phyloP scores from a whole-genome alignment of 2,113 vertebrate species.

The Fregata magnificens region DNA sequence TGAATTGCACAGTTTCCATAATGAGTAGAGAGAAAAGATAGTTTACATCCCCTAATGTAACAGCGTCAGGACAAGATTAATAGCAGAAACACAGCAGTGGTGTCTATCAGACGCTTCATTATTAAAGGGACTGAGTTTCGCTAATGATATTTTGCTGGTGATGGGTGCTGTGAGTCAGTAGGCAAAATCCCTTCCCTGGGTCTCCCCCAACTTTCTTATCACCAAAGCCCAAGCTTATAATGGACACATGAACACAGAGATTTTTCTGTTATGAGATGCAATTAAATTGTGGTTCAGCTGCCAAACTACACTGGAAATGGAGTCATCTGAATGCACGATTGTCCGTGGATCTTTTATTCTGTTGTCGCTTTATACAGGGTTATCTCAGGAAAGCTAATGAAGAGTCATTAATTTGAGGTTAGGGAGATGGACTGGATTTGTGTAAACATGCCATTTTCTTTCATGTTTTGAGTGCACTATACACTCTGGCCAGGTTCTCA shows the following conservation, averaged over 20 bases:
- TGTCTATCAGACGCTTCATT: constrained; percentile 47
- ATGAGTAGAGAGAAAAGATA: constrained; percentile 58
- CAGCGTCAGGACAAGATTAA: constrained; percentile 51
- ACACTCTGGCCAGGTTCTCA: not conserved
- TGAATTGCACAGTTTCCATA: constrained; percentile 52
- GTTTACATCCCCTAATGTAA: constrained; percentile 54
- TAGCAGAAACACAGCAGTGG: not conserved
- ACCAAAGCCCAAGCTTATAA: constrained; percentile 16
- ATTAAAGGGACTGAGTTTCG: constrained; percentile 14
- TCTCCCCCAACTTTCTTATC: constrained; percentile 14
- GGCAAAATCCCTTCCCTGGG: constrained; percentile 5
- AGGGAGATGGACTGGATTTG: not conserved
- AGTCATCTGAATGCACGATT: not conserved
- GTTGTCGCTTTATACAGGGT: not conserved
- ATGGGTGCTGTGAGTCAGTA: constrained; percentile 11
- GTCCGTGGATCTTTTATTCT: not conserved
- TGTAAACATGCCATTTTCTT: not conserved
- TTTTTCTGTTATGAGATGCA: not conserved
- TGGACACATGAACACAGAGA: not conserved
- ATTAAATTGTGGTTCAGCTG: constrained; percentile 29
- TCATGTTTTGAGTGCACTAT: not conserved
- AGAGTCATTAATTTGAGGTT: not conserved
- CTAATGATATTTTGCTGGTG: constrained; percentile 37
- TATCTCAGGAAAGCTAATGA: not conserved
- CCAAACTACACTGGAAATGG: not conserved